These are phyloP conservation scores for Platycheirus rosarum DNA, from an alignment of 2,888 invertebrate species.

Conservation along the genomic window DNA sequence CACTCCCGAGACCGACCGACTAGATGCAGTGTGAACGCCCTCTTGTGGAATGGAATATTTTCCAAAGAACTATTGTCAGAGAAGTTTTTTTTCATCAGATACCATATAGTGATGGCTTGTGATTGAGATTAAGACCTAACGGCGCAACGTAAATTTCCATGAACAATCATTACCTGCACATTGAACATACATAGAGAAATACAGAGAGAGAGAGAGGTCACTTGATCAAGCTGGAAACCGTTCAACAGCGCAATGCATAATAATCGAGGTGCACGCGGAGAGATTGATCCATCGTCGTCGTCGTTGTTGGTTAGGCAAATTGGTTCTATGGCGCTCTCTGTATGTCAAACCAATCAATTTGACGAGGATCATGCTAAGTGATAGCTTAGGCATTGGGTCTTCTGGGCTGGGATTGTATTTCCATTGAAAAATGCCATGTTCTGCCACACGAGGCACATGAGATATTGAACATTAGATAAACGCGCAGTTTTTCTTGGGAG, in stretches of 20 bases:
- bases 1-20: conserved; percentile 36
- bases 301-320: conserved; percentile 19
- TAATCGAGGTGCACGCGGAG: conserved; percentile 41
- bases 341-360: conserved; percentile 73
- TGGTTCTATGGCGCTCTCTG: conserved; percentile 42
- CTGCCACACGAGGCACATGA: conserved; percentile 47
- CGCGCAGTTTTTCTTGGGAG: conserved; percentile 39
- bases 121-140: conserved; percentile 67
- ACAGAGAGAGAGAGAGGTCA: conserved; percentile 54
- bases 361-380: conserved; percentile 52
- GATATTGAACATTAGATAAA: conserved; percentile 62
- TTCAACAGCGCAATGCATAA: conserved; percentile 25
- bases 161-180: conserved; percentile 29
- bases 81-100: conserved; percentile 55
- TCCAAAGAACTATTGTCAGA: conserved; percentile 62
- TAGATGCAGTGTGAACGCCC: conserved; percentile 59
- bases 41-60: conserved; percentile 43
- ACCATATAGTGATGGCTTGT: conserved; percentile 44
- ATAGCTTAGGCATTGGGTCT: conserved; percentile 26
- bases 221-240: conserved; percentile 33
- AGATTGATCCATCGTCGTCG: conserved; percentile 36
- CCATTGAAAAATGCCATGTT: conserved; percentile 57
- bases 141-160: conserved; percentile 59
- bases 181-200: not conserved
- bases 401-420: conserved; percentile 45